Evolutionary conservation across 2,888 invertebrate genomes (phyloP).

Genomic region (Dryobotodes eremita): DNA sequence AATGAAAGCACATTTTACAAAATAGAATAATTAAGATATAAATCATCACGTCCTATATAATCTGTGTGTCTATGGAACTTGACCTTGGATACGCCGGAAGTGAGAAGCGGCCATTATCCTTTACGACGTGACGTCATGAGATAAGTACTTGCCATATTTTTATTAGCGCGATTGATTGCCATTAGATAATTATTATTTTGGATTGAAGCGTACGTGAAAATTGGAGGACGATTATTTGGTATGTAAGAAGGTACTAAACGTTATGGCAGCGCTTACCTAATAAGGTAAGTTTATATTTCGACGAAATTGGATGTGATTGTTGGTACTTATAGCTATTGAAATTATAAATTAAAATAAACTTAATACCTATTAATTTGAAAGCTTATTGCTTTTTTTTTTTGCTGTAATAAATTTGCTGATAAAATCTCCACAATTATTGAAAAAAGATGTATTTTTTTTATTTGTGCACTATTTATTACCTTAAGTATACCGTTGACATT

Average conservation of each 20-base stretch:
- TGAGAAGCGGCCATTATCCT: slow-evolving; percentile 68
- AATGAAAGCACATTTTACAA: background rate
- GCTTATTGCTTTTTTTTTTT: background rate
- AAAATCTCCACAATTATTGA: background rate
- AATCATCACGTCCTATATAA: slow-evolving; percentile 36
- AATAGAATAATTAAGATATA: slow-evolving; percentile 27
- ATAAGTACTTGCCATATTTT: slow-evolving; percentile 44
- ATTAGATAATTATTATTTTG: slow-evolving; percentile 52
- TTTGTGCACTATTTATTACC: too few relatives aligned
- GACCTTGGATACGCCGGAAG: slow-evolving; percentile 73
- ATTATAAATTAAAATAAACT: background rate
- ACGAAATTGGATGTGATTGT: background rate
- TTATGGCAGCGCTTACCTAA: slow-evolving; percentile 9
- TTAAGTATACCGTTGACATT: too few relatives aligned
- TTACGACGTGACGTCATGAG: slow-evolving; percentile 54
- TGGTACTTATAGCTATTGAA: background rate
- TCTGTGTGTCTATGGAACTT: slow-evolving; percentile 53
- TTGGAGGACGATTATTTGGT: slow-evolving; percentile 33
- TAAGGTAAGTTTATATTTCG: background rate
- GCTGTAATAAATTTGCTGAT: background rate
- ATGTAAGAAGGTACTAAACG: slow-evolving; percentile 17
- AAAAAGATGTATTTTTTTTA: background rate
- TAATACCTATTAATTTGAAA: background rate
- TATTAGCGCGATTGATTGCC: slow-evolving; percentile 54
- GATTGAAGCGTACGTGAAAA: slow-evolving; percentile 40